Evolutionary conservation across 2,113 vertebrate species (phyloP), one percentile per base, ranked within the genome.

Genomic region (Leucopsar rothschildi): DNA sequence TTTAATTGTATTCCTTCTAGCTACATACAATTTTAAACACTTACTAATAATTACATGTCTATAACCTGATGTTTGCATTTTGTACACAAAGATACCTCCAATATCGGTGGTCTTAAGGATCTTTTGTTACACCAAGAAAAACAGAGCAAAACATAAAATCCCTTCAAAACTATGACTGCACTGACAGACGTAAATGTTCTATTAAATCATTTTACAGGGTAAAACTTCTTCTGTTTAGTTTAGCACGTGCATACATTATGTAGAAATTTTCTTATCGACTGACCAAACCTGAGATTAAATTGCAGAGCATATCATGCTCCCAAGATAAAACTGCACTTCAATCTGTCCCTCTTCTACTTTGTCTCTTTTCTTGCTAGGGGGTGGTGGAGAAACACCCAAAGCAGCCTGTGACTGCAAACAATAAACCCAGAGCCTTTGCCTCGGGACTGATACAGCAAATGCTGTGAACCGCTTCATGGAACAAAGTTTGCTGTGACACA

Each of bases 1-100:
- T 97, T 96, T 92, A 97, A 98, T 95, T 97, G 86, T 97, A 88
- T 96, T 97, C 86, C 88, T 97, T 90, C 94, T 72, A 96, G 88
- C 88, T 86, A 96, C 80, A 57, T 55, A 96, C 57, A 88, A 92
- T 93, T 86, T 77, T 90, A 97, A 96, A 72, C 78, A 81, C 73
- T 85, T 76, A 56, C 23, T 88, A 92, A 92, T 96, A 97, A 96
- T 87, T 96, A 92, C 59, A 95, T 85, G 81, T 92, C 68, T 88
- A 70, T 56, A 79, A 28, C 40, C 35, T 60, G 23, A 68, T 83
- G 64, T 83, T 71, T 86, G 90, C 52, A 80, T 57, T 71, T 93
- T 92, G 64, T 75, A 72, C 63, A 84, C 40, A 75, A 59, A 85
- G 29, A 44, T 47, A 73, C 24, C 31, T 70, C 53, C 55, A 11